phyloP scores from a whole-genome alignment of 2,888 invertebrate genomes.

The Hypselothyrea guttata region DNA sequence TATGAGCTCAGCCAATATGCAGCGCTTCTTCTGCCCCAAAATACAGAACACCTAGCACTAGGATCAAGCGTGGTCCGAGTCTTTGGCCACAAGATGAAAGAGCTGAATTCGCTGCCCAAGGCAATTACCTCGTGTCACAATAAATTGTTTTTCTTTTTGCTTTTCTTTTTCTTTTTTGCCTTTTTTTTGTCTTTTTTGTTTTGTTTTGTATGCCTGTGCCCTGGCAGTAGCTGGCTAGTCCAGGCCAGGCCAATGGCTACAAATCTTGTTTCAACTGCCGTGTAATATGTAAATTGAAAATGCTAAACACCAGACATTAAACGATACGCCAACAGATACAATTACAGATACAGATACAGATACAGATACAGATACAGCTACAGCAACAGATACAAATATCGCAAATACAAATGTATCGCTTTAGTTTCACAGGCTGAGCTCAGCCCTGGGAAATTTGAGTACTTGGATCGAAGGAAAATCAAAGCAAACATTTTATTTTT shows the following conservation, averaged over 20 bases:
- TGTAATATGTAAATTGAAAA: conserved; percentile 77
- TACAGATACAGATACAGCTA: conserved; percentile 30
- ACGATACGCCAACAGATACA: conserved; percentile 42
- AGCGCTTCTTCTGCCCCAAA: no score
- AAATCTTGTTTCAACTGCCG: conserved; percentile 76
- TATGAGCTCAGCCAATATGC: no score
- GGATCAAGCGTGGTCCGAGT: not conserved
- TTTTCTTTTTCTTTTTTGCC: not conserved
- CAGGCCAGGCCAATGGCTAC: conserved; percentile 49
- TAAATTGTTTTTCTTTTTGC: conserved; percentile 66
- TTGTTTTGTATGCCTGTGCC: conserved; percentile 3
- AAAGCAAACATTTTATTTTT: no score
- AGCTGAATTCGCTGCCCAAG: conserved; percentile 41
- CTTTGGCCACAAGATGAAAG: not conserved
- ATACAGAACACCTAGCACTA: no score
- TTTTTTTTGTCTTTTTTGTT: conserved; percentile 14
- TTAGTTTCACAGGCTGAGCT: conserved; percentile 21
- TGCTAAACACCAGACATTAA: conserved; percentile 78
- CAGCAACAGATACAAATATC: conserved; percentile 27
- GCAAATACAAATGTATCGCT: conserved; percentile 22
- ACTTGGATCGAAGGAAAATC: no score
- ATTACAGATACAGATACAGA: conserved; percentile 34
- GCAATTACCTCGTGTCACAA: conserved; percentile 75
- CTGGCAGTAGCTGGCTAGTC: conserved; percentile 12
- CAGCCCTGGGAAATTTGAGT: no score